Base-by-base conservation (phyloP, 1,140 invertebrate genomes). In the Drosophila ogumai region DNA sequence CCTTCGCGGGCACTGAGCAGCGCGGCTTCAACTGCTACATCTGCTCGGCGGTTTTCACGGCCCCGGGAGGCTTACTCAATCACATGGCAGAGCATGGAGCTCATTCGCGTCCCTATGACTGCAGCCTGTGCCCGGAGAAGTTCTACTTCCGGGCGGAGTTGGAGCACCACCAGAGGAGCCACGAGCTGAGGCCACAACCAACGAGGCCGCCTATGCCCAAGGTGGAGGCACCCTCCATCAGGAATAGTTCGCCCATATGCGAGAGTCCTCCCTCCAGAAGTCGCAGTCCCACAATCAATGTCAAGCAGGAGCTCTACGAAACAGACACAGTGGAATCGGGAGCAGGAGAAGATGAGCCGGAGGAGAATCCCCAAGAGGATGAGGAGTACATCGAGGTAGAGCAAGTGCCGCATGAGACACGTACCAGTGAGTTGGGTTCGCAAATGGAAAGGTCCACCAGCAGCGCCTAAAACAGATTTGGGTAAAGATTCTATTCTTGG, bases 121-220 rank as follows among this genome's bases (percentile, higher is more conserved):
- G 98, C 90, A 94, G 94, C 5, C 93, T 95, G 22, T 99, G 98
- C 82, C 95, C 95, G 9, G 94, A 97, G 55, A 97, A 96, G 75
- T 99, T 98, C 93, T 98, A 98, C 93, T 99, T 99, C 93, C 95
- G 96, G 49, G 96, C 97, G 0, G 98, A 99, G 92, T 92, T 98
- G 2, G 97, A 98, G 75, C 98, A 99, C 90, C 98, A 99, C 91
- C 71, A 91, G 19, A 50, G 91, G 3, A 79, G 81, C 0, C 92
- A 93, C 43, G 87, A 91, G 58, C 34, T 78, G 34, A 17, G 78
- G 6, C 67, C 73, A 6, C 8, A 59, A 6, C 19, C 31, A 3
- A 1, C 67, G 17, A 36, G 32, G 3, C 34, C 54, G 2, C 6
- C 67, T 0, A 6, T 32, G 12, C 13, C 72, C n/a, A 82, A 86